Conservation (phyloP, 2,113 vertebrate genomes). For the Morphnarchus princeps region DNA sequence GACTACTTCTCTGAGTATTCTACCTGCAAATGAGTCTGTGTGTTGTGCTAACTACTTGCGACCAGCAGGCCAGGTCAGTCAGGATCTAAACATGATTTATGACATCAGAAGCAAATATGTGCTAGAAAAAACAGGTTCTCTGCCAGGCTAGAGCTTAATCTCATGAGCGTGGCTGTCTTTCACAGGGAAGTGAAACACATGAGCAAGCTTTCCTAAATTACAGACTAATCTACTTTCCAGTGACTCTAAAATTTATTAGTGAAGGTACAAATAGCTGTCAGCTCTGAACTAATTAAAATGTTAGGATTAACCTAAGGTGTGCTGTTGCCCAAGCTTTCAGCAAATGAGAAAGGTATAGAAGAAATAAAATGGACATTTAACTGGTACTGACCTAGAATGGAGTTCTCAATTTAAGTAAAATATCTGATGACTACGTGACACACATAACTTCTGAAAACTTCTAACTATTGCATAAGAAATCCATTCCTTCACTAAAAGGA, state of each 20-base stretch:
- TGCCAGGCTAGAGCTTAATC: not conserved
- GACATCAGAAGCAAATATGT: not conserved
- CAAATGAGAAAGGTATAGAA: not conserved
- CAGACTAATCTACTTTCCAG: constrained; percentile 36
- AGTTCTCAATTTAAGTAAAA: not conserved
- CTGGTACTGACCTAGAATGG: not conserved
- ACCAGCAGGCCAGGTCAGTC: not conserved
- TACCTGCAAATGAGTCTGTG: not conserved
- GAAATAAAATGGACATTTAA: not conserved
- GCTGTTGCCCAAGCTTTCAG: constrained; percentile 1
- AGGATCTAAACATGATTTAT: not conserved
- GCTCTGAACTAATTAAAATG: constrained; percentile 49
- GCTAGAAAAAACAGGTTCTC: not conserved
- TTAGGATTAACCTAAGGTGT: constrained; percentile 38
- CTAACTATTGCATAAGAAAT: not conserved
- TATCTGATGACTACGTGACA: not conserved
- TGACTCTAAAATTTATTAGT: constrained; percentile 36
- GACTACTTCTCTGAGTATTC: not conserved
- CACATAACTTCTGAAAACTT: not conserved
- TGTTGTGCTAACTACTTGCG: not conserved
- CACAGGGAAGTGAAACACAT: not conserved
- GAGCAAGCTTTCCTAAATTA: constrained; percentile 34
- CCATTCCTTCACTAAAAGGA: not conserved
- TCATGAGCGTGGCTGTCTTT: not conserved
- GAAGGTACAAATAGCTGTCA: constrained; percentile 32